Conservation (phyloP, 2,888 invertebrate species). For the Mayetiola destructor region DNA sequence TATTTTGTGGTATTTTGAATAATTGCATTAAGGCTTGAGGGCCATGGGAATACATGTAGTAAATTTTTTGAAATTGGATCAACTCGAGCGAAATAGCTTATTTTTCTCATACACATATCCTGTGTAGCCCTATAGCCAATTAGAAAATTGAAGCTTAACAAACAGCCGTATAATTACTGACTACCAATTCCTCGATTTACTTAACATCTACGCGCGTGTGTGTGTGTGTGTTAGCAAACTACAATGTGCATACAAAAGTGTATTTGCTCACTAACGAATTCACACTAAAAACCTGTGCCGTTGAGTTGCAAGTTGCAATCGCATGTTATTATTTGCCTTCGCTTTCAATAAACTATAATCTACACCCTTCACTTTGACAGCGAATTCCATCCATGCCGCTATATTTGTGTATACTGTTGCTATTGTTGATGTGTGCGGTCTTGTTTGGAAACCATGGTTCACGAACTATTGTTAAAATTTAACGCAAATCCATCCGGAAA, state of each 20-base stretch:
- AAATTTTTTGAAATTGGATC: too few species aligned
- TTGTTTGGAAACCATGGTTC: constrained; percentile 1
- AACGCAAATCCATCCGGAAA: constrained; percentile 3
- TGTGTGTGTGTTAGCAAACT: neutral
- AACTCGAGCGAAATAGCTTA: too few species aligned
- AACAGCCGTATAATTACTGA: neutral
- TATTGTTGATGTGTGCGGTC: neutral
- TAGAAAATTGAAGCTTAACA: neutral
- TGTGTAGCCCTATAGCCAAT: neutral
- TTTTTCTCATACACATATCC: too few species aligned
- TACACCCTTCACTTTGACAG: neutral
- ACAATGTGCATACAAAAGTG: neutral
- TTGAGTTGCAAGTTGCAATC: neutral
- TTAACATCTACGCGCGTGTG: neutral
- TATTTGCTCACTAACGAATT: neutral
- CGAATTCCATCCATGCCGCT: neutral
- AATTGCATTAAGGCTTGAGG: constrained; percentile 4
- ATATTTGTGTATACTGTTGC: neutral
- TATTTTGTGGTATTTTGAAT: constrained; percentile 4
- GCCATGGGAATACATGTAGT: too few species aligned
- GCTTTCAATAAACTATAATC: neutral
- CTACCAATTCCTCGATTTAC: neutral
- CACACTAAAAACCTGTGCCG: neutral
- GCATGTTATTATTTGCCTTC: neutral
- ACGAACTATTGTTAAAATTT: too few species aligned